Evolutionary conservation across 1,140 invertebrate species (phyloP), one percentile per base, ranked within the genome.

Genomic region (Aphis gossypii): DNA sequence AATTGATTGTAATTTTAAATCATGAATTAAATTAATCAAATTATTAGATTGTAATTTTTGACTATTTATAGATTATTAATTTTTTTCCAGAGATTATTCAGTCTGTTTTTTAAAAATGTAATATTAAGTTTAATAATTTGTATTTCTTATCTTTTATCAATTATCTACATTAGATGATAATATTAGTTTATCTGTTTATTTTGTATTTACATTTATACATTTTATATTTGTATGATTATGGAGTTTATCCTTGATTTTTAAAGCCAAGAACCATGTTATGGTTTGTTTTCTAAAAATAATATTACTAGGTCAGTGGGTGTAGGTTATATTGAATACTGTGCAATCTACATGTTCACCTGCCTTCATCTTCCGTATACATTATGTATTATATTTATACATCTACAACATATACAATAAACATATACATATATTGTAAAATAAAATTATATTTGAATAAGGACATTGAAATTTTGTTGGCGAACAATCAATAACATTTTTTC

Each of bases 301-400:
- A 30, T 82, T 92, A 92, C 68, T 92, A 48, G 90, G 90, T 92
- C 90, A 92, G 76, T 92, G 76, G 90, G 90, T 92, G 89, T 90
- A 90, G 89, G 89, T 90, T 90, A 90, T 90, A 44, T 90, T 41
- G 30, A 90, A 90, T 90, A 60, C 54, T 90, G 56, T 90, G 38
- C 38, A 76, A 76, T 76, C 60, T 76, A n/a, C 60, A 90, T 90
- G 56, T 90, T 90, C 25, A 68, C 38, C 51, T 90, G 38, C 11
- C 87, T 44, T 60, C 21, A 68, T 90, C 54, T 90, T 90, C 89
- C 89, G 89, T 44, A 56, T 41, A 56, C 35, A 46, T 87, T 35
- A 89, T 51, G 46, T 35, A 89, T 91, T 44, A 44, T 76, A 68
- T 44, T 44, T 51, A n/a, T n/a, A 90, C 38, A 30, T 44, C 18